Evolutionary conservation across 2,113 vertebrate genomes (phyloP).

Genomic region (Hyaena hyaena): DNA sequence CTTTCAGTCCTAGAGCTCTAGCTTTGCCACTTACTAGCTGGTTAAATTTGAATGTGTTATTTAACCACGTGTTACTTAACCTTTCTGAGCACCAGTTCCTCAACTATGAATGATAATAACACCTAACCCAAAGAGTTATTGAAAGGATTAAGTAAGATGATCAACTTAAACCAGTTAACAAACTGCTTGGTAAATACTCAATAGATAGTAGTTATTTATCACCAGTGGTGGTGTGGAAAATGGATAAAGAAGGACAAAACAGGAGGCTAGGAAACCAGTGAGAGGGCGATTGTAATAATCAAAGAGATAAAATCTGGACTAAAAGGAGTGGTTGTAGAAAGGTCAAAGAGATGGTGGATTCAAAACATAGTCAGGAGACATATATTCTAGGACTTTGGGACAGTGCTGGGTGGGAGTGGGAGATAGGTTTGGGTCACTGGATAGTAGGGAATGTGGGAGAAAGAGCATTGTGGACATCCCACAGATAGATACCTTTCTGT

Average conservation of each 20-base stretch:
- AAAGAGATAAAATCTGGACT: constrained; percentile 42
- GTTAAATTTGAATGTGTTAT: background rate
- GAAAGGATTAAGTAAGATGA: constrained; percentile 33
- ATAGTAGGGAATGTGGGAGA: background rate
- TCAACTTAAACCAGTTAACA: constrained; percentile 34
- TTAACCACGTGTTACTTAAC: constrained; percentile 10
- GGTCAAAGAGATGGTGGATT: background rate
- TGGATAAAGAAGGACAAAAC: background rate
- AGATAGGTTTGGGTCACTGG: background rate
- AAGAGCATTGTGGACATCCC: background rate
- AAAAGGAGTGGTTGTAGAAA: background rate
- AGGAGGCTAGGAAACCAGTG: constrained; percentile 7
- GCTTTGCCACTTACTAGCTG: background rate
- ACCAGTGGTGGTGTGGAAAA: constrained; percentile 12
- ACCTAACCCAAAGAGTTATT: background rate
- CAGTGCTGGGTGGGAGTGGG: background rate
- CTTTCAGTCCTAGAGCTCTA: background rate
- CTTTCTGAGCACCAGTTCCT: background rate
- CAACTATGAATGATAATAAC: background rate
- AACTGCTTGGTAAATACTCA: background rate
- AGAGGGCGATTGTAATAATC: background rate
- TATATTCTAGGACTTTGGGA: background rate
- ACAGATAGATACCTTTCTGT: background rate
- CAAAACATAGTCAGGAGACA: background rate
- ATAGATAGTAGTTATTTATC: background rate